phyloP scores from a whole-genome alignment of 2,113 vertebrate genomes.

The Hippolais icterina region DNA sequence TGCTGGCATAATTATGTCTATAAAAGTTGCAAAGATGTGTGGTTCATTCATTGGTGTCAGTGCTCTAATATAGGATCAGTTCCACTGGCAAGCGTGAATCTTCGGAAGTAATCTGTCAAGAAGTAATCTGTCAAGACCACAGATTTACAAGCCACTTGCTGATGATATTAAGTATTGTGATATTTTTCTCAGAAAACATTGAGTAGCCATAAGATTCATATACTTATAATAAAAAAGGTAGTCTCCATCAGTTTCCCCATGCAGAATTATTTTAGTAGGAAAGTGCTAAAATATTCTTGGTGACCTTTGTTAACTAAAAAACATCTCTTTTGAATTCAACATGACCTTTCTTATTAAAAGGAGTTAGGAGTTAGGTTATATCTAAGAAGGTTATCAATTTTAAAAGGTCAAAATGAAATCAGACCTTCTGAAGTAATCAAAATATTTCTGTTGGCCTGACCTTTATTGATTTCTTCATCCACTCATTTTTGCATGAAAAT shows the following conservation, averaged over 20 bases:
- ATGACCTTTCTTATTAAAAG: constrained; percentile 1
- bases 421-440: background rate
- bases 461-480: background rate
- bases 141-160: background rate
- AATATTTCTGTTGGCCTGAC: background rate
- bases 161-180: background rate
- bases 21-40: background rate
- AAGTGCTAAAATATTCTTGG: background rate
- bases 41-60: background rate
- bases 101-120: background rate
- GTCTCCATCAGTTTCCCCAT: background rate
- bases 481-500: background rate
- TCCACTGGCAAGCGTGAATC: background rate
- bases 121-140: background rate
- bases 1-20: background rate
- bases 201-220: background rate
- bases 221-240: background rate
- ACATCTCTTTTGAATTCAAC: background rate
- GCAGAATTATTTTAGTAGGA: background rate
- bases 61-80: background rate
- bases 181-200: background rate
- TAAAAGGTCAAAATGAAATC: background rate
- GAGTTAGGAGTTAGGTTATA: background rate
- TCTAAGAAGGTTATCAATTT: background rate
- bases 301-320: constrained; percentile 22